These are phyloP conservation scores for Xylocampa areola DNA, from an alignment of 2,888 invertebrate species.

Conservation along the genomic window DNA sequence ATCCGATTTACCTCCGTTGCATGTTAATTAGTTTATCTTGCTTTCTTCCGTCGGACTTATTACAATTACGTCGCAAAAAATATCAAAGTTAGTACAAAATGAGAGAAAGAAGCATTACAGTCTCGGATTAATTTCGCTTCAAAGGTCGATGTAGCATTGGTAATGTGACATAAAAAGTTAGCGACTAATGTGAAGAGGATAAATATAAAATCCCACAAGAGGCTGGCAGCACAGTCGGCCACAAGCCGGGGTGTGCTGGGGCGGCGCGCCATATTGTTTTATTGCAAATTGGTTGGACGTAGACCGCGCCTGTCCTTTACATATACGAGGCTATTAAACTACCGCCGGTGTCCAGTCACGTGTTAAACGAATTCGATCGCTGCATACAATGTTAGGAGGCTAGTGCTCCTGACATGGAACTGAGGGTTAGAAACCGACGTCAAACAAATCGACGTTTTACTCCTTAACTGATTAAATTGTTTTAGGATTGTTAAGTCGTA, in stretches of 20 bases:
- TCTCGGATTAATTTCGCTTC: constrained; percentile 70
- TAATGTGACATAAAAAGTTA: constrained; percentile 76
- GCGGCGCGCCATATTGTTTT: constrained; percentile 86
- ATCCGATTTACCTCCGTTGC: constrained; percentile 68
- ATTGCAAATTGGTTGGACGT: constrained; percentile 89
- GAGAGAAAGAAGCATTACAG: constrained; percentile 59
- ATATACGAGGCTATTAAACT: constrained; percentile 89
- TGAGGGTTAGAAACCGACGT: constrained; percentile 64
- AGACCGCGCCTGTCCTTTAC: constrained; percentile 88
- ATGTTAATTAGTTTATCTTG: constrained; percentile 71
- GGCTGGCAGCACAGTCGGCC: constrained; percentile 67
- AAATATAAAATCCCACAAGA: constrained; percentile 75
- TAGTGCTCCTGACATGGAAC: constrained; percentile 70
- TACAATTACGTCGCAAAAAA: constrained; percentile 50
- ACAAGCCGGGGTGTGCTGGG: constrained; percentile 74
- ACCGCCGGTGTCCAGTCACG: constrained; percentile 86
- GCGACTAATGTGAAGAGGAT: constrained; percentile 76
- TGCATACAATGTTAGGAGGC: constrained; percentile 80
- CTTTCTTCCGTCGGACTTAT: constrained; percentile 55
- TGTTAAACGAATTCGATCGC: constrained; percentile 88
- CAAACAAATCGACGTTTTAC: constrained; percentile 61
- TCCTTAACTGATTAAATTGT: constrained; percentile 53
- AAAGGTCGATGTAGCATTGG: constrained; percentile 66
- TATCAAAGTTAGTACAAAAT: constrained; percentile 36
- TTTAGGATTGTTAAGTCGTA: constrained; percentile 29